Evolutionary conservation across 1,140 invertebrate species (phyloP), one percentile per base, ranked within the genome.

Genomic region (Marisa cornuarietis): DNA sequence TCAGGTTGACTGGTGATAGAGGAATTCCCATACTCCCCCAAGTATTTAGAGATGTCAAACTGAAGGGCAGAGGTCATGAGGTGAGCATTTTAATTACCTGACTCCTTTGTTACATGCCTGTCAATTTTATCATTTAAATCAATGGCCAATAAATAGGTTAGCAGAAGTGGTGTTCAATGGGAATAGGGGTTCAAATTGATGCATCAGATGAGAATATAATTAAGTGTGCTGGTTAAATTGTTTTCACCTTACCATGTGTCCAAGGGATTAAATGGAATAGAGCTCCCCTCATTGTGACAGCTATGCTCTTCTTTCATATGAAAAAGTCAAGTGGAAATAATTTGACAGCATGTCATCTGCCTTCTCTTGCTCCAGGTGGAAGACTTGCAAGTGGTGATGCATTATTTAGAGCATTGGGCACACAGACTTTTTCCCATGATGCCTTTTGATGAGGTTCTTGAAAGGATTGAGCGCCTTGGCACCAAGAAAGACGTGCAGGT

Each of bases 351-450:
- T 4, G 31, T 42, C 2, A 42, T 42, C 31, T 42, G 31, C 31
- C 6, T 42, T 11, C 54, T 58, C 11, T 58, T 58, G 54, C 9
- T 58, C 11, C 75, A 92, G 91, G 94, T 94, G 80, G 91, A 94
- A 82, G 97, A 99, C 92, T 91, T 99, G 22, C 93, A 96, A 87
- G 88, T 93, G 71, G 91, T 98, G 0, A 93, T 99, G 91, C 94
- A 94, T 65, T 94, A 94, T 83, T 87, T 98, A 75, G 96, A 98
- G 86, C 96, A 98, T 86, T 99, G 97, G 97, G 94, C 94, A 5
- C 96, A 98, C 89, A 92, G 97, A 79, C 88, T 98, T 68, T 98
- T 95, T 92, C 96, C 97, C 2, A 96, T 95, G 87, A 95, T 95
- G 84, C 93, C 94, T 26, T 98, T 98, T 92, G 94, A 95, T 87